Percentiles rank a stretch among this genome's conserved stretches.
These are phyloP conservation scores for Misgurnus anguillicaudatus DNA, from an alignment of 2,113 vertebrate species.

Conservation along the genomic window DNA sequence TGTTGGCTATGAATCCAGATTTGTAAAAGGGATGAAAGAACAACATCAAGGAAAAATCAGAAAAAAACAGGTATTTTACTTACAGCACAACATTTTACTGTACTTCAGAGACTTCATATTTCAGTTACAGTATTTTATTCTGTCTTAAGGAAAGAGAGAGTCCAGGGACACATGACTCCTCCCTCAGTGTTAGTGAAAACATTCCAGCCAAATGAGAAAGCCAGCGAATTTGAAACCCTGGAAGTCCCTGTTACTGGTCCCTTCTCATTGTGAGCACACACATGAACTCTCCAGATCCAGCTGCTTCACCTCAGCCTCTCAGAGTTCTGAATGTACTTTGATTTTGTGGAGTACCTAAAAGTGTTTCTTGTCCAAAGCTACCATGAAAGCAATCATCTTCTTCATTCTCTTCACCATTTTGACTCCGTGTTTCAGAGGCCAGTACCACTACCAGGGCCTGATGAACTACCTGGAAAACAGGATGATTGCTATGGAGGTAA, in stretches of 20 bases:
- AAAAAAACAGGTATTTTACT: neutral
- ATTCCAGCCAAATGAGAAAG: slow-evolving; percentile 73
- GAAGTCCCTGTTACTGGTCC: slow-evolving; percentile 47
- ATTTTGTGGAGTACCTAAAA: slow-evolving; percentile 17
- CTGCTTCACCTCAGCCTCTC: slow-evolving; percentile 23
- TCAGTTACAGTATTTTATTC: slow-evolving; percentile 43
- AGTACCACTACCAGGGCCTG: slow-evolving; percentile 77
- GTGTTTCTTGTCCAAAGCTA: slow-evolving; percentile 51
- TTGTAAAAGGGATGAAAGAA: no score
- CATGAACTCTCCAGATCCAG: neutral
- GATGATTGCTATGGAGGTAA: slow-evolving; percentile 78
- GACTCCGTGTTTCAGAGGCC: slow-evolving; percentile 59
- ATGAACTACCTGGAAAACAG: slow-evolving; percentile 81
- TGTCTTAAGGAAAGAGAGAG: slow-evolving; percentile 52
- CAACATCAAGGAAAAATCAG: no score
- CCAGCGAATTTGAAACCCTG: slow-evolving; percentile 65
- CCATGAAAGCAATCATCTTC: slow-evolving; percentile 69
- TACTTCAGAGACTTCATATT: slow-evolving; percentile 13
- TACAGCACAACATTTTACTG: neutral
- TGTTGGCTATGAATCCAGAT: no score
- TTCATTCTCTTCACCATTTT: slow-evolving; percentile 64
- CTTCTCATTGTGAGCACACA: slow-evolving; percentile 48
- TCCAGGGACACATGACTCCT: slow-evolving; percentile 69
- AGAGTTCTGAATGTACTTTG: neutral
- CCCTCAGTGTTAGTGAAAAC: slow-evolving; percentile 78